Base-by-base conservation (phyloP, 2,113 vertebrate genomes). In the Perca fluviatilis region DNA sequence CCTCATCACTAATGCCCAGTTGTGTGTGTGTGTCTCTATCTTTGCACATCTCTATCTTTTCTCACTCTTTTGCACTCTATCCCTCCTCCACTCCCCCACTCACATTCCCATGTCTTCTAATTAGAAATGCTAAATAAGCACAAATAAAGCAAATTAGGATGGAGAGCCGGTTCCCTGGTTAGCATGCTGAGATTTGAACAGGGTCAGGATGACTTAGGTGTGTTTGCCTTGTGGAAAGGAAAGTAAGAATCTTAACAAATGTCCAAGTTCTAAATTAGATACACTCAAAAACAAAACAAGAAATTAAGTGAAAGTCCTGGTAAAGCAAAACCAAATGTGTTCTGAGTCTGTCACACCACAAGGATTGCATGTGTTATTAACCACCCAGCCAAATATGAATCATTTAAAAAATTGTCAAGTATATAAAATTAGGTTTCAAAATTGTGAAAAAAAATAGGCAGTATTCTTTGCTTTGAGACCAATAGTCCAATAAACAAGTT, bases 71-170 rank as follows among this genome's bases (percentile, higher is more conserved):
- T 8, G 0, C 65, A 46, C 47, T 49, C 19, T 33, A 30, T 58
- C 50, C 33, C 16, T 62, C 66, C 33, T 19, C 25, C 40, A 5
- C 33, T 15, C 79, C 54, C 67, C 60, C 53, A 57, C 57, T 66
- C 54, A 40, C 64, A 71, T 62, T 78, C 74, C 85, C 77, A 68
- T 23, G 70, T 58, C 65, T 62, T 23, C 84, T 91, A 91, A 93
- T 89, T 92, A 92, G 75, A 92, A 90, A 73, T 86, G 84, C 78
- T 80, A 70, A 90, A 91, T 89, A 89, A 87, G 88, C 72, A 80
- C 82, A 93, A 89, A 90, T 89, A 69, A 88, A 81, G 77, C 47
- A 67, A 73, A 89, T 75, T 71, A 47, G 78, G 86, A 85, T 80
- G 56, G 58, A 82, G 60, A 88, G 64, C 4, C 2, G 0, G 36